Evolutionary conservation across 2,797 vertebrate species (phyloP).

Genomic region (Prionace glauca): DNA sequence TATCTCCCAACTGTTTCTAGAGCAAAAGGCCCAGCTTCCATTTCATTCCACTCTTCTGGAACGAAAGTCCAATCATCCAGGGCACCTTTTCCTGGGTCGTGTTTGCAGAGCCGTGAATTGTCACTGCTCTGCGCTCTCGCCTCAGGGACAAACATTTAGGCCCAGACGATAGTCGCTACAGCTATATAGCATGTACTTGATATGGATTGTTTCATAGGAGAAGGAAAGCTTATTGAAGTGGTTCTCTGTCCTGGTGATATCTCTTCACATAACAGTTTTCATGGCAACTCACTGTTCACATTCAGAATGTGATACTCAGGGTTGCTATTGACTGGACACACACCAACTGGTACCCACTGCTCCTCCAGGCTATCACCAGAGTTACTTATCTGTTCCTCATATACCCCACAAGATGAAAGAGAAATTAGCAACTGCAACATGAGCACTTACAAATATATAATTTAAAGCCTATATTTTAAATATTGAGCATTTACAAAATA

Average conservation of each 20-base stretch:
- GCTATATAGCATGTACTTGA: neutral
- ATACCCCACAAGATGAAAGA: neutral
- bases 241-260: neutral
- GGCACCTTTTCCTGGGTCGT: no score
- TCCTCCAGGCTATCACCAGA: neutral
- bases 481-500: neutral
- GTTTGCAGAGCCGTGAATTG: no score
- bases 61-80: no score
- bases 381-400: neutral
- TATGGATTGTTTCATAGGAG: neutral
- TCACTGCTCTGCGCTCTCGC: no score
- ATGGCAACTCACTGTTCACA: neutral
- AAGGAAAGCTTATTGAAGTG: neutral
- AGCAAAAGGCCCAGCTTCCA: no score
- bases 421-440: neutral
- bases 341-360: neutral
- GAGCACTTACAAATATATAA: neutral
- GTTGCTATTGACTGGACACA: neutral
- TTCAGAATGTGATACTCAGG: neutral
- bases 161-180: neutral
- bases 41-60: no score
- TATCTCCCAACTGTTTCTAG: no score
- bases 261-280: neutral
- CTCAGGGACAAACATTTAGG: no score
- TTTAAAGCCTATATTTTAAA: neutral